Percentiles rank a stretch among this genome's conserved stretches.
phyloP scores from a whole-genome alignment of 1,140 invertebrate genomes.

The Drosophila bipectinata region DNA sequence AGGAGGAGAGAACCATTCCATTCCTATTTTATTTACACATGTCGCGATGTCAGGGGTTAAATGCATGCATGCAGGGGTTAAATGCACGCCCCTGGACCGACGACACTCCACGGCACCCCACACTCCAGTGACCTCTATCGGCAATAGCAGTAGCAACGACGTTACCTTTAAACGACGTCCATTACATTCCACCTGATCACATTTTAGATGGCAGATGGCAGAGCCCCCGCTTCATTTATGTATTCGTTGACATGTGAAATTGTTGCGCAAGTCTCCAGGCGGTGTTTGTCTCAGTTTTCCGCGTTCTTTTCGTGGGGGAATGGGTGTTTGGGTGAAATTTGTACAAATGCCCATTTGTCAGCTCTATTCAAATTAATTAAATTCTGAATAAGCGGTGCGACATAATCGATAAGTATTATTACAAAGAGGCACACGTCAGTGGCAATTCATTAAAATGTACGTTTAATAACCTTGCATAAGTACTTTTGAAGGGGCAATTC shows the following conservation, averaged over 20 bases:
- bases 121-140: constrained; percentile 65
- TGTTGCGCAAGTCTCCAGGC: constrained; percentile 69
- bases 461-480: not conserved
- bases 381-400: constrained; percentile 11
- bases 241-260: constrained; percentile 76
- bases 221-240: constrained; percentile 46
- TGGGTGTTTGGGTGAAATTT: constrained; percentile 53
- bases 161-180: constrained; percentile 16
- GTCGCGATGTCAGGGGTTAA: constrained; percentile 72
- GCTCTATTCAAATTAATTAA: constrained; percentile 64
- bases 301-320: constrained; percentile 12
- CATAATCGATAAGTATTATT: not conserved
- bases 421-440: not conserved
- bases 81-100: not conserved
- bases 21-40: constrained; percentile 69
- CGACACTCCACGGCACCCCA: not conserved
- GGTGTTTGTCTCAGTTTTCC: constrained; percentile 53
- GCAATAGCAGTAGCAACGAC: constrained; percentile 44
- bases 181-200: constrained; percentile 69
- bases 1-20: not conserved
- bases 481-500: not conserved
- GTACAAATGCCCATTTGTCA: constrained; percentile 72
- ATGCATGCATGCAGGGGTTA: constrained; percentile 38
- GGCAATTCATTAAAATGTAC: no score
- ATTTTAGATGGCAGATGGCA: constrained; percentile 45